Evolutionary conservation across 35 echinoderm and acorn worm species (phyloP).

Genomic region (Hemicentrotus pulcherrimus): DNA sequence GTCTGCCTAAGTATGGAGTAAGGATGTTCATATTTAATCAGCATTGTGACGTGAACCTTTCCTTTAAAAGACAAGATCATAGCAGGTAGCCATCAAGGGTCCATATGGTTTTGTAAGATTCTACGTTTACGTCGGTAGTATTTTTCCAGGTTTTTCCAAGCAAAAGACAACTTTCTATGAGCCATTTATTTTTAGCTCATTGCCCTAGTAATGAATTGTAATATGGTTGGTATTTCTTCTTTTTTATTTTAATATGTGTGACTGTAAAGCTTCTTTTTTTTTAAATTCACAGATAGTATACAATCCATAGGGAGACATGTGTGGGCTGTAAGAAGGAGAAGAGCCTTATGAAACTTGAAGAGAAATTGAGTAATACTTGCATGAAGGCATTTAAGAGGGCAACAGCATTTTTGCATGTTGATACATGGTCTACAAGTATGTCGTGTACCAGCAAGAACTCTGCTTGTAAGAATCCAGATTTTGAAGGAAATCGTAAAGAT

Average conservation of each 20-base stretch:
- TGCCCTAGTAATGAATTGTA: neutral
- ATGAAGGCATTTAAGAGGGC: too few relatives aligned
- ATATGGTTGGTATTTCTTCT: neutral
- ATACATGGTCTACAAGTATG: too few relatives aligned
- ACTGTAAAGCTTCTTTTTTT: too few relatives aligned
- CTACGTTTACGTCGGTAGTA: neutral
- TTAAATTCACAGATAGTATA: neutral
- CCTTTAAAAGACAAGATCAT: neutral
- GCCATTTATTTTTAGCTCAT: neutral
- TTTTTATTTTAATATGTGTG: neutral
- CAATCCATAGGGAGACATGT: neutral
- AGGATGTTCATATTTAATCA: too few relatives aligned
- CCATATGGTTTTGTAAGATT: neutral
- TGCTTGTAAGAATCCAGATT: too few relatives aligned
- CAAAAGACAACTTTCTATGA: neutral
- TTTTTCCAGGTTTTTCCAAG: neutral
- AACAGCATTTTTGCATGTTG: too few relatives aligned
- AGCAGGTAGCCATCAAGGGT: neutral
- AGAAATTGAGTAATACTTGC: too few relatives aligned
- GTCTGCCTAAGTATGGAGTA: too few relatives aligned
- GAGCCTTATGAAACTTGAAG: neutral
- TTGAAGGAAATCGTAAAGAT: too few relatives aligned
- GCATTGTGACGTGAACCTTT: neutral
- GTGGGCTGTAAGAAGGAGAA: neutral
- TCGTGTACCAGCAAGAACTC: too few relatives aligned